phyloP scores from a whole-genome alignment of 2,797 vertebrate species.

The Lacerta bilineata region DNA sequence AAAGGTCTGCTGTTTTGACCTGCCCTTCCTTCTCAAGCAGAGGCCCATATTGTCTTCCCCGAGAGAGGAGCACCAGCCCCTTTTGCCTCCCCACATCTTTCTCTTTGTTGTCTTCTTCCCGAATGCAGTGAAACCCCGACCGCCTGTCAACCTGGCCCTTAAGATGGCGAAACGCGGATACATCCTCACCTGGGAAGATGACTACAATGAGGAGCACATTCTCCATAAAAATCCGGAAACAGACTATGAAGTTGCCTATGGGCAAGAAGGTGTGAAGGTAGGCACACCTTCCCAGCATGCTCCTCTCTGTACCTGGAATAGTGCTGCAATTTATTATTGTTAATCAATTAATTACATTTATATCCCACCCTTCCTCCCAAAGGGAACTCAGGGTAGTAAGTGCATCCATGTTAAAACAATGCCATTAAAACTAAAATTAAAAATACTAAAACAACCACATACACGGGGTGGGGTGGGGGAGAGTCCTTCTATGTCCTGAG shows the following conservation, averaged over 20 bases:
- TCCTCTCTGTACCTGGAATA: not conserved
- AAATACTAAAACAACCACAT: too few species aligned
- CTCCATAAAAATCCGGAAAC: constrained; percentile 35
- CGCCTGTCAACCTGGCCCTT: constrained; percentile 68
- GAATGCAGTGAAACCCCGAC: constrained; percentile 75
- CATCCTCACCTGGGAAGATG: constrained; percentile 74
- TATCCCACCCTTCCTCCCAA: not conserved
- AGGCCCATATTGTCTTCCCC: too few species aligned
- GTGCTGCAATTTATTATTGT: not conserved
- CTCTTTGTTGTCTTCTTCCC: constrained; percentile 43
- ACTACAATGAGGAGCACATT: not conserved
- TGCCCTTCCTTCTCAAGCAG: not conserved
- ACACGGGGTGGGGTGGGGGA: too few species aligned
- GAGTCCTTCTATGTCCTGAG: too few species aligned
- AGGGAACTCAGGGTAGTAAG: not conserved
- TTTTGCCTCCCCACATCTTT: too few species aligned
- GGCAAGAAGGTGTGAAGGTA: constrained; percentile 69
- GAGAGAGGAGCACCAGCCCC: too few species aligned
- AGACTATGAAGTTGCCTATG: constrained; percentile 73
- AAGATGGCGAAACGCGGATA: constrained; percentile 38
- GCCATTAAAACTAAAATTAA: too few species aligned
- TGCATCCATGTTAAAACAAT: too few species aligned
- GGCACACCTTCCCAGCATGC: constrained; percentile 1
- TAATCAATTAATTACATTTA: not conserved
- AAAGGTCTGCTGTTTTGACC: not conserved